Evolutionary conservation across 2,113 vertebrate species (phyloP), one percentile per base, ranked within the genome.

Genomic region (Nycticryphes semicollaris): DNA sequence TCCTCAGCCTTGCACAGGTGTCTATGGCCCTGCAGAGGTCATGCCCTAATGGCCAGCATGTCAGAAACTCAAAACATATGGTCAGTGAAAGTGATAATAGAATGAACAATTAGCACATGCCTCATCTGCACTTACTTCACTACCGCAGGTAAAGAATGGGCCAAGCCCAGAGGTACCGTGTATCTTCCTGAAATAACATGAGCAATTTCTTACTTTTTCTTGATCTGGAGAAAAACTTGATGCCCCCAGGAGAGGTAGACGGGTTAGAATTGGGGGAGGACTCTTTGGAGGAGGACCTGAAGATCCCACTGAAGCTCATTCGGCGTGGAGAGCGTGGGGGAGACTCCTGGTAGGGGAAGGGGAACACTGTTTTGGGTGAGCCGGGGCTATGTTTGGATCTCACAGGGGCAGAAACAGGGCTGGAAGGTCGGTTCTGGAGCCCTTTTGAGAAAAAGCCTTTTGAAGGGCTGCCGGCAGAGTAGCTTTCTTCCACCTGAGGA

Each of bases 291-390:
- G 99, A 98, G 7, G 98, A 99, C 91, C 98, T 98, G 97, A 99
- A 99, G 97, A 99, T 99, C 64, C 99, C 99, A 27, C 98, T 99
- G 98, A 99, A 99, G 96, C 99, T 99, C 98, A 99, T 98, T 76
- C 99, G 99, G 33, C 98, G 99, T 8, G 98, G 98, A 11, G 99
- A 98, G 88, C 98, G 99, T 18, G 99, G 99, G 4, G 99, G 98
- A 19, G 99, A 99, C 95, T 98, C 98, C 92, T 99, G 99, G 93
- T 98, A 97, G 56, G 98, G 97, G 97, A 98, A 98, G 3, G 99
- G 98, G 98, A 99, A 99, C 93, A 99, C 97, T 25, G 98, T 98
- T 97, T 98, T 99, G 79, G 98, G 98, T 45, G 98, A 99, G 66
- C 98, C 96, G 0, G 99, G 98, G 93, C 98, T 99, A 84, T 97